phyloP scores from a whole-genome alignment of 2,797 vertebrate species.

The Furcifer pardalis region DNA sequence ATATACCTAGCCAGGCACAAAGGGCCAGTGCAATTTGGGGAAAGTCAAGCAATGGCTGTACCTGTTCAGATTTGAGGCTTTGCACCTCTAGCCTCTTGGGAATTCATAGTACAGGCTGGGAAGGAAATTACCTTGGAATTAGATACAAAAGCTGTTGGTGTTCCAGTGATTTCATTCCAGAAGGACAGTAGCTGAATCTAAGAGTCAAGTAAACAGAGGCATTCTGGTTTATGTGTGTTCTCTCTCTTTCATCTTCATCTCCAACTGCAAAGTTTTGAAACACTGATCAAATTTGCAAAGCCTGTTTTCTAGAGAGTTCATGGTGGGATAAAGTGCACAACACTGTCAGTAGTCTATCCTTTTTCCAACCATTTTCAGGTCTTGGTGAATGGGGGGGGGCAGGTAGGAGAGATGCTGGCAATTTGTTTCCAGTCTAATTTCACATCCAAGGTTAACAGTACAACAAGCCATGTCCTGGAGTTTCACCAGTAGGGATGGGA shows the following conservation, averaged over 20 bases:
- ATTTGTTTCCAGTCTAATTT: not conserved
- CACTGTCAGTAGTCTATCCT: not conserved
- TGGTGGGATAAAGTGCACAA: not conserved
- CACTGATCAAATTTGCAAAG: not conserved
- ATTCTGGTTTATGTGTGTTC: not conserved
- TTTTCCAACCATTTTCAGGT: not conserved
- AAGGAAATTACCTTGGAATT: conserved; percentile 31
- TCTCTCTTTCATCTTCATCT: not conserved
- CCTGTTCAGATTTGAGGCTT: conserved; percentile 59
- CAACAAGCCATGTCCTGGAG: too few species aligned
- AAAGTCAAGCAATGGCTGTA: conserved; percentile 57
- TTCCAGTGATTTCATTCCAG: conserved; percentile 3
- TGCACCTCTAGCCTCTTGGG: conserved; percentile 26
- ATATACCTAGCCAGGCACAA: not conserved
- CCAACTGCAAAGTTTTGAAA: not conserved
- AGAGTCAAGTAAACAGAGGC: conserved; percentile 23
- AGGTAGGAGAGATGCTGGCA: too few species aligned
- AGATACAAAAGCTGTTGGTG: conserved; percentile 17
- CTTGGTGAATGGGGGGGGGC: not conserved
- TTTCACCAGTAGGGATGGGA: too few species aligned
- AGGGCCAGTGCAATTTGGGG: conserved; percentile 48
- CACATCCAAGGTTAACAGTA: not conserved
- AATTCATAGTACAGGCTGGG: not conserved
- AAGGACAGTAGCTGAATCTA: conserved; percentile 7
- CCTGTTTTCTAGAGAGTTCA: not conserved